A percentile compares a stretch with the other conserved stretches of the same genome.
Evolutionary conservation across 2,113 vertebrate genomes (phyloP).

Genomic region (Pandion haliaetus): DNA sequence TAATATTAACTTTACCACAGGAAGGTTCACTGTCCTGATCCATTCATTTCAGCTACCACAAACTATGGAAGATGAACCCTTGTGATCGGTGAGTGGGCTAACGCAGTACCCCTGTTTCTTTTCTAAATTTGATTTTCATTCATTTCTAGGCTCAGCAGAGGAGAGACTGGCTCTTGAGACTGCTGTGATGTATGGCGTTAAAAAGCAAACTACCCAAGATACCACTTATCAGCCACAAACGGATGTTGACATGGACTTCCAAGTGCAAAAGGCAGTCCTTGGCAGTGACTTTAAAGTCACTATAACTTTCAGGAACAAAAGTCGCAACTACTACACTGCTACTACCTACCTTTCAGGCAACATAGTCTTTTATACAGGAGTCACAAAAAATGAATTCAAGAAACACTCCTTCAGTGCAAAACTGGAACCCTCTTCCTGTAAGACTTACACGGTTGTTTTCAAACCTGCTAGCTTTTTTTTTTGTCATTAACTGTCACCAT

Average conservation of each 20-base stretch:
- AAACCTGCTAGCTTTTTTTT: not conserved
- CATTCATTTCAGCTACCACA: not conserved
- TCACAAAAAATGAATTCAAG: conserved; percentile 83
- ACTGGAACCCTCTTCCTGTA: conserved; percentile 73
- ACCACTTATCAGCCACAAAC: not conserved
- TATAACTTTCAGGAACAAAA: conserved; percentile 82
- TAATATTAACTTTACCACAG: not conserved
- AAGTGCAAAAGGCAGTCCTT: conserved; percentile 72
- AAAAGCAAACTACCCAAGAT: conserved; percentile 71
- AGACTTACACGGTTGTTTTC: not conserved
- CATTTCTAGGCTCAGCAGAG: conserved; percentile 80
- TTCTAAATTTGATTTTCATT: not conserved
- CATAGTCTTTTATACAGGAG: conserved; percentile 91
- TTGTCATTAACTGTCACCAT: not conserved
- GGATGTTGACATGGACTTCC: conserved; percentile 83
- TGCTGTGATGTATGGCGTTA: conserved; percentile 85
- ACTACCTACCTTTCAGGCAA: conserved; percentile 82
- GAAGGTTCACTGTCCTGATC: not conserved
- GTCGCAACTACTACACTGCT: conserved; percentile 66
- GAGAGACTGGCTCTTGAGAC: conserved; percentile 88
- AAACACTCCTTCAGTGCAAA: conserved; percentile 63
- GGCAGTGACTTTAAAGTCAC: conserved; percentile 84
- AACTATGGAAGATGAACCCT: not conserved
- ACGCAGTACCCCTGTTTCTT: not conserved
- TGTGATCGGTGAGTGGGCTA: not conserved